Conservation (phyloP, 2,113 vertebrate species). For the Sinocyclocheilus grahami region DNA sequence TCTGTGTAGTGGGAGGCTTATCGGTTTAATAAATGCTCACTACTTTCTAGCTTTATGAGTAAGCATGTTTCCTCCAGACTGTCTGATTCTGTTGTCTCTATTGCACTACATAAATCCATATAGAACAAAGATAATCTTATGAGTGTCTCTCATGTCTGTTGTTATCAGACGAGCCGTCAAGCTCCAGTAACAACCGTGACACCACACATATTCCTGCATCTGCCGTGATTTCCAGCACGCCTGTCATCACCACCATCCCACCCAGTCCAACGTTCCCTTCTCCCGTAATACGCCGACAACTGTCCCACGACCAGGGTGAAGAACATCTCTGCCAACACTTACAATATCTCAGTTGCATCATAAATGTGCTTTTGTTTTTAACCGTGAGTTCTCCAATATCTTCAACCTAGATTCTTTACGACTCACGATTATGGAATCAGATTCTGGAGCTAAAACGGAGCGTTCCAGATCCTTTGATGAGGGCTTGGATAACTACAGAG, state of each 20-base stretch:
- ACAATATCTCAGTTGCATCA: neutral
- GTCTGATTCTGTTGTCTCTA: neutral
- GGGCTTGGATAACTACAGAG: constrained; percentile 92
- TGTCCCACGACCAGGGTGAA: constrained; percentile 94
- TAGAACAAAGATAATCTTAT: neutral
- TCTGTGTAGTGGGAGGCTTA: constrained; percentile 19
- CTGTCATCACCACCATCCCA: constrained; percentile 82
- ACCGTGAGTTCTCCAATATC: neutral
- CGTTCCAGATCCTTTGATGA: constrained; percentile 94
- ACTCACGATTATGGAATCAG: constrained; percentile 83
- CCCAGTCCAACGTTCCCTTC: constrained; percentile 84
- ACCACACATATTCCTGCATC: constrained; percentile 84
- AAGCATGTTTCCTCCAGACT: neutral
- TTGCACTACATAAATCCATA: neutral
- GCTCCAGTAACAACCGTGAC: constrained; percentile 90
- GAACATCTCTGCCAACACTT: neutral
- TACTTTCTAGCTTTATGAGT: neutral
- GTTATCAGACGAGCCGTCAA: constrained; percentile 89
- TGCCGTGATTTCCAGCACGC: constrained; percentile 84
- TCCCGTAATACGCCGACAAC: constrained; percentile 87
- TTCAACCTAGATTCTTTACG: constrained; percentile 82
- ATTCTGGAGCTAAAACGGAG: constrained; percentile 84
- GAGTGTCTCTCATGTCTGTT: constrained; percentile 27
- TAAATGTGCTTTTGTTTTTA: neutral
- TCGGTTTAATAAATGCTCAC: constrained; percentile 9